Base-by-base conservation (phyloP, 2,888 invertebrate genomes). In the Entomobrya multifasciata region DNA sequence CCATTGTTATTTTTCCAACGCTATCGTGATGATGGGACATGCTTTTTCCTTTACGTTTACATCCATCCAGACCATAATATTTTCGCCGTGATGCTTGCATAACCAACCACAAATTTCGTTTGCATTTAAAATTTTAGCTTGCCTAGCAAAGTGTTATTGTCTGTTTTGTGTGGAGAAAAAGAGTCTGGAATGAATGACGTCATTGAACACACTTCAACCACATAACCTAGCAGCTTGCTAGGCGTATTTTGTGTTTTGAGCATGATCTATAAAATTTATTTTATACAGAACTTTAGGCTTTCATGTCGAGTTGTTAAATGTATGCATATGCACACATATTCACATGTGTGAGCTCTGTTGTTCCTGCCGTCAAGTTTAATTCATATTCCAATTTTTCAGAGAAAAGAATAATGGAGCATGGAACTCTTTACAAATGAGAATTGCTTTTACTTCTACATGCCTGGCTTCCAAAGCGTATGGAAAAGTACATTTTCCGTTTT, bases 181-280 rank as follows among this genome's bases (percentile, higher is more conserved):
- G 22, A 15, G 41, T 41, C 47, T 65, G 65, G 25, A 76, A 20
- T 55, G 77, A 60, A 49, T 79, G 79, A 79, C 79, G 79, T 79
- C 79, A 79, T 65, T 65, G 47, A 44, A 25, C 55, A 20, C 15
- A 30, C 1, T 67, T 60, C 60, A 60, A n/a, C n/a, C 13, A 49
- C 13, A 15, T 49, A 49, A 2, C 49, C 5, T 49, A 3, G 8
- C 49, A 15, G 13, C 27, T 30, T n/a, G 25, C 13, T 6, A 60
- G 25, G 67, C 25, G 67, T 67, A 20, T 41, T 67, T 20, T 44
- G 15, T 1, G 20, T 44, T 20, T 8, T 6, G 57, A 4, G 20
- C 2, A 20, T 8, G 67, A n/a, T 67, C 41, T 67, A 57, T 27
- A 17, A n/a, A n/a, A n/a, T n/a, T n/a, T 25, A 47, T 70, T 25